Evolutionary conservation across 2,113 vertebrate genomes (phyloP).

Genomic region (Dasypus novemcinctus): DNA sequence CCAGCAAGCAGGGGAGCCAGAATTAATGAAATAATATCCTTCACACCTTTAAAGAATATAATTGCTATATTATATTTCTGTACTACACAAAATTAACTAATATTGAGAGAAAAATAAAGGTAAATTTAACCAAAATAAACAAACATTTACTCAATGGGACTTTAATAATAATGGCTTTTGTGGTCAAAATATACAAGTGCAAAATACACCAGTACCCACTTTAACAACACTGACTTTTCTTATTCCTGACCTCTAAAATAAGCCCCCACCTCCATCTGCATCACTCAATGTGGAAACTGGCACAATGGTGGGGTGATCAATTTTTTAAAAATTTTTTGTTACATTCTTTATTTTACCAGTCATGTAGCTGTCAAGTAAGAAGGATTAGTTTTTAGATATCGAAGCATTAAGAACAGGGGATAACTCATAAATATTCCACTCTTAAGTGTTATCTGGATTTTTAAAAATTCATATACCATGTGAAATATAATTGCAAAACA

Average conservation of each 20-base stretch:
- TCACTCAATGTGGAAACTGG: not conserved
- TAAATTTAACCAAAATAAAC: not conserved
- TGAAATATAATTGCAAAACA: not conserved
- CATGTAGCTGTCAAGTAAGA: not conserved
- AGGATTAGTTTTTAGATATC: not conserved
- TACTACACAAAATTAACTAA: no score
- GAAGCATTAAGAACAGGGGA: not conserved
- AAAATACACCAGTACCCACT: not conserved
- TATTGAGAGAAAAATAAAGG: not conserved
- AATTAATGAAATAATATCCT: not conserved
- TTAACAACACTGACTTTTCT: not conserved
- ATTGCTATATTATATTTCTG: no score
- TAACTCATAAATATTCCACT: not conserved
- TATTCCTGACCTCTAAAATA: not conserved
- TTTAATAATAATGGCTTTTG: not conserved
- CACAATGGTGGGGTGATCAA: not conserved
- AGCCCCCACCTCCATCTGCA: not conserved
- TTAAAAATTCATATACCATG: no score
- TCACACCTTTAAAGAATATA: no score
- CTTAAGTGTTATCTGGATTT: not conserved
- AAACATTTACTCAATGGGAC: not conserved
- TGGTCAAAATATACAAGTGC: not conserved
- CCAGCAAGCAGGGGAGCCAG: not conserved
- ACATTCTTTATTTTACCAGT: not conserved
- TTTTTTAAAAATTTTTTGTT: not conserved